Percentiles rank a stretch among this genome's conserved stretches.
Conservation (phyloP, 2,113 vertebrate genomes). For the Pygoscelis antarcticus region DNA sequence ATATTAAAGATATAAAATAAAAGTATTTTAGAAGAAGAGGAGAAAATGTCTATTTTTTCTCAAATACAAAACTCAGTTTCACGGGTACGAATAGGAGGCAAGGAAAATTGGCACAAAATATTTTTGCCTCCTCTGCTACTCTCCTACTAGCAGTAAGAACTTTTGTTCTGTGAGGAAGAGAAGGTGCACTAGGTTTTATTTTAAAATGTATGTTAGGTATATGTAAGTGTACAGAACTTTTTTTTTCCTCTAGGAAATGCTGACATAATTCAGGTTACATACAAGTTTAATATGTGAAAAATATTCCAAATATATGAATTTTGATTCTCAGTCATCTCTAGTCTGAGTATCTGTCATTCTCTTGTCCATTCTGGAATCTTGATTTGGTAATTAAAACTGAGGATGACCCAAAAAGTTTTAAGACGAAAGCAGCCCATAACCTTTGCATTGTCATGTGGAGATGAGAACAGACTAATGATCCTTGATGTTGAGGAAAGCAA, state of each 20-base stretch:
- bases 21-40: background rate
- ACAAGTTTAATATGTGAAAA: background rate
- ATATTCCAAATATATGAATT: background rate
- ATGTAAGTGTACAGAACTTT: background rate
- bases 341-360: background rate
- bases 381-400: background rate
- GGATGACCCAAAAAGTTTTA: background rate
- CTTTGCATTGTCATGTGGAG: background rate
- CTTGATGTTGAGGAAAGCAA: background rate
- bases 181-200: background rate
- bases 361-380: accelerated
- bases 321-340: background rate
- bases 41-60: background rate
- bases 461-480: background rate
- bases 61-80: background rate
- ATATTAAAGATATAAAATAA: background rate
- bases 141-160: background rate
- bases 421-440: background rate
- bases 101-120: background rate
- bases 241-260: background rate
- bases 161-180: background rate
- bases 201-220: background rate
- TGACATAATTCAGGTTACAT: background rate
- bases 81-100: background rate
- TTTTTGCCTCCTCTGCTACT: background rate